phyloP scores from a whole-genome alignment of 2,113 vertebrate species.

The Amphilophus citrinellus region DNA sequence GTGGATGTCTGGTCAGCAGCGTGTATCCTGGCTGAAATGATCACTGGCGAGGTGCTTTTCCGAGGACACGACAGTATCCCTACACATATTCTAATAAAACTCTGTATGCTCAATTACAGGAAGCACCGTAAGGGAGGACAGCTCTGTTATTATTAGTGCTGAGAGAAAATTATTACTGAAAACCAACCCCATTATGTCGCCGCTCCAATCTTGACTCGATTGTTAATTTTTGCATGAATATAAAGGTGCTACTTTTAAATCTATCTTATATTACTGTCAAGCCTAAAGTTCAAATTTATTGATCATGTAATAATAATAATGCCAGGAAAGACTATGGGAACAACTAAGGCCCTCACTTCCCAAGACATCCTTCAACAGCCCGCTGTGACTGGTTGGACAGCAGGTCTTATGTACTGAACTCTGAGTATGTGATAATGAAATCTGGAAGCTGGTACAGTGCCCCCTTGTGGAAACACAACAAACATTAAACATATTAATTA shows the following conservation, averaged over 20 bases:
- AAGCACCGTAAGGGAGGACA: neutral
- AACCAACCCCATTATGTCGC: neutral
- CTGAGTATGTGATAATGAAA: neutral
- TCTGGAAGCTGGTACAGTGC: neutral
- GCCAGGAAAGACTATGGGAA: too few species aligned
- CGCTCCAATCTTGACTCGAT: neutral
- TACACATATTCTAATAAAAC: slow-evolving; percentile 21
- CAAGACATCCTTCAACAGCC: neutral
- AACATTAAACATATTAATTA: neutral
- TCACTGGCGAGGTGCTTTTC: slow-evolving; percentile 83
- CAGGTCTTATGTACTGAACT: neutral
- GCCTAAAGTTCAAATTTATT: neutral
- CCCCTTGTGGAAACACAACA: neutral
- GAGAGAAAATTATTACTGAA: neutral
- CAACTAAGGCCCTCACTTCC: too few species aligned
- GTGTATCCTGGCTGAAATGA: slow-evolving; percentile 87
- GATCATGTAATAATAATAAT: too few species aligned
- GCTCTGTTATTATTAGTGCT: neutral
- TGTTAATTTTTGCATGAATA: neutral
- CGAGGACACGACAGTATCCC: slow-evolving; percentile 88
- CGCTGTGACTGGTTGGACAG: neutral
- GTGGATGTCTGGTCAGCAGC: slow-evolving; percentile 88
- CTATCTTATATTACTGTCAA: neutral
- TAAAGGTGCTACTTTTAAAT: neutral
- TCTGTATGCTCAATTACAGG: neutral